Evolutionary conservation across 2,888 invertebrate genomes (phyloP).

Genomic region (Bimastos eiseni): DNA sequence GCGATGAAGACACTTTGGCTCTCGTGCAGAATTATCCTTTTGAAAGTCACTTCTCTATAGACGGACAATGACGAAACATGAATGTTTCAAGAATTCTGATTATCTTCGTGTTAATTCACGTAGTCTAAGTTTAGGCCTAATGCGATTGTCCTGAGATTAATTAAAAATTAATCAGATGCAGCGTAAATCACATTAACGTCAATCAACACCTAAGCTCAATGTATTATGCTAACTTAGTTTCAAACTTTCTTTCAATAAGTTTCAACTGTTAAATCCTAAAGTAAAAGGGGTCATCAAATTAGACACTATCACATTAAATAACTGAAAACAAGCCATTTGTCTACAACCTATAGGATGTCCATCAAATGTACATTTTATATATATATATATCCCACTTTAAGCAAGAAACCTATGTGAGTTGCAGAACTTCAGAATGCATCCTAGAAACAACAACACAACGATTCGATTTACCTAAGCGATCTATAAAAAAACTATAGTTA

Average conservation of each 20-base stretch:
- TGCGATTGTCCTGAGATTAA: too few species aligned
- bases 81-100: too few species aligned
- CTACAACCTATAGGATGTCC: neutral
- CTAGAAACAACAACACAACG: neutral
- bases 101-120: too few species aligned
- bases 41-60: neutral
- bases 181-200: too few species aligned
- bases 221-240: too few species aligned
- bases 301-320: neutral
- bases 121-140: too few species aligned
- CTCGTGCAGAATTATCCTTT: neutral
- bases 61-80: neutral
- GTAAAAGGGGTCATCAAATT: neutral
- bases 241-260: neutral
- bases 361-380: neutral
- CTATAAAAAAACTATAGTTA: slow-evolving; percentile 13
- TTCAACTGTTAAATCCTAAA: neutral
- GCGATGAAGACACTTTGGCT: neutral
- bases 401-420: neutral
- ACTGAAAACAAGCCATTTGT: too few species aligned
- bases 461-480: slow-evolving; percentile 13
- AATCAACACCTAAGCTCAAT: too few species aligned
- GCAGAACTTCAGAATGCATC: neutral
- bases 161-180: too few species aligned
- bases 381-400: neutral